Percentiles rank a stretch among this genome's conserved stretches.
phyloP scores from a whole-genome alignment of 2,797 vertebrate genomes.

The Hippopotamyrus pictus region DNA sequence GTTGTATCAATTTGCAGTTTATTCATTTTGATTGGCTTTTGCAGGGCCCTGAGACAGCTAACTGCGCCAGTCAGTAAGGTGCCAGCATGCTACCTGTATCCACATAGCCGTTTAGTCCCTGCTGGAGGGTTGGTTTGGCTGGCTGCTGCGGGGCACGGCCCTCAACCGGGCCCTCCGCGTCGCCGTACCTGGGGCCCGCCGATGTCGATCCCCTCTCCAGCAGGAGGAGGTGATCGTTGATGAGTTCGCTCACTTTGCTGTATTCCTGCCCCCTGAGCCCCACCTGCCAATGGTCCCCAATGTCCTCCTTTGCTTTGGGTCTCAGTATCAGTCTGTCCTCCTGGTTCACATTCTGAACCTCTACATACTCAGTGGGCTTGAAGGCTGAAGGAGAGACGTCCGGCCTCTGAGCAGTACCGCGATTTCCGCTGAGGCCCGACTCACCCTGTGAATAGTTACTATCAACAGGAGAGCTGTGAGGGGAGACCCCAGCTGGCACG shows the following conservation, averaged over 20 bases:
- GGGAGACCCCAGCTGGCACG: no score
- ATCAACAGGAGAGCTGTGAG: neutral
- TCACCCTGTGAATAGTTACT: neutral
- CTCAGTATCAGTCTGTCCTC: slow-evolving; percentile 47
- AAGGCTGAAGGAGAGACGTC: slow-evolving; percentile 34
- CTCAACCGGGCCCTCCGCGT: slow-evolving; percentile 35
- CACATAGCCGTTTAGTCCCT: slow-evolving; percentile 57
- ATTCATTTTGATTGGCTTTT: neutral
- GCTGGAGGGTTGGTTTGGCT: slow-evolving; percentile 32
- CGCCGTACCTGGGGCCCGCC: slow-evolving; percentile 31
- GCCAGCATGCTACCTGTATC: slow-evolving; percentile 55
- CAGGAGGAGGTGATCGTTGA: slow-evolving; percentile 59
- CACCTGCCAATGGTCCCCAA: neutral
- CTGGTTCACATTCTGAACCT: slow-evolving; percentile 62
- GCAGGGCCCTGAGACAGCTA: no score
- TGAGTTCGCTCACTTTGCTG: slow-evolving; percentile 68
- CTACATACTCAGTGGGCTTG: slow-evolving; percentile 63
- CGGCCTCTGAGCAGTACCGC: neutral
- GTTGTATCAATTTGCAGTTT: neutral
- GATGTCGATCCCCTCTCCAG: slow-evolving; percentile 55
- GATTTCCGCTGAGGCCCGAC: neutral
- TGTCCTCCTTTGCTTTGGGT: slow-evolving; percentile 47
- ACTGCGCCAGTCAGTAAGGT: neutral
- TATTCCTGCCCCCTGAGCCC: slow-evolving; percentile 55
- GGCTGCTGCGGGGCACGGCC: slow-evolving; percentile 12